A percentile compares a stretch with the other conserved stretches of the same genome.
Conservation (phyloP, 2,113 vertebrate species). For the Pardalotus punctatus region DNA sequence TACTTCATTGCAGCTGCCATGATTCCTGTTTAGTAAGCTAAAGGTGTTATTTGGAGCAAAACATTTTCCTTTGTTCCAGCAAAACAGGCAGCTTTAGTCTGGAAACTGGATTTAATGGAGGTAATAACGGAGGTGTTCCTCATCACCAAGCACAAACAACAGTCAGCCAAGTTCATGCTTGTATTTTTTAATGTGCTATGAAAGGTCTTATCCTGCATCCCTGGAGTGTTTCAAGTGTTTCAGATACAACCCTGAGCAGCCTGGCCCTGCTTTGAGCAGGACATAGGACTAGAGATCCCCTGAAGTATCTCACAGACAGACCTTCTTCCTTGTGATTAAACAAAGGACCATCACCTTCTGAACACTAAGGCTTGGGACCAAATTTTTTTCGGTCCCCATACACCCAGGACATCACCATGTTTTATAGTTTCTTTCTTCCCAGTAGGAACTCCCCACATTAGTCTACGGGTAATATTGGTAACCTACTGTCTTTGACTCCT, state of each 20-base stretch:
- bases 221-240: neutral
- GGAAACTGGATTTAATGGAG: neutral
- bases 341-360: neutral
- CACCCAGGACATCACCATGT: neutral
- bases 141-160: neutral
- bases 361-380: neutral
- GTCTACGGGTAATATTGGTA: neutral
- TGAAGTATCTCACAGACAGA: neutral
- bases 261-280: neutral
- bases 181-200: neutral
- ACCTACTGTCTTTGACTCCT: neutral
- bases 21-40: neutral
- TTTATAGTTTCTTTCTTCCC: neutral
- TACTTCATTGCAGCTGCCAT: neutral
- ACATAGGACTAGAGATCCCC: neutral
- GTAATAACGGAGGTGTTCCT: neutral
- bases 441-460: neutral
- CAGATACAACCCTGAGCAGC: neutral
- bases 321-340: neutral
- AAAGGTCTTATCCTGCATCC: neutral
- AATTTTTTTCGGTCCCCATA: neutral
- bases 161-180: neutral
- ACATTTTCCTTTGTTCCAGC: neutral
- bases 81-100: neutral
- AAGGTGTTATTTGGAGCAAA: neutral